A percentile compares a stretch with the other conserved stretches of the same genome.
These are phyloP conservation scores for Leptinotarsa defecta DNA, from an alignment of 1,140 invertebrate species.

Conservation along the genomic window DNA sequence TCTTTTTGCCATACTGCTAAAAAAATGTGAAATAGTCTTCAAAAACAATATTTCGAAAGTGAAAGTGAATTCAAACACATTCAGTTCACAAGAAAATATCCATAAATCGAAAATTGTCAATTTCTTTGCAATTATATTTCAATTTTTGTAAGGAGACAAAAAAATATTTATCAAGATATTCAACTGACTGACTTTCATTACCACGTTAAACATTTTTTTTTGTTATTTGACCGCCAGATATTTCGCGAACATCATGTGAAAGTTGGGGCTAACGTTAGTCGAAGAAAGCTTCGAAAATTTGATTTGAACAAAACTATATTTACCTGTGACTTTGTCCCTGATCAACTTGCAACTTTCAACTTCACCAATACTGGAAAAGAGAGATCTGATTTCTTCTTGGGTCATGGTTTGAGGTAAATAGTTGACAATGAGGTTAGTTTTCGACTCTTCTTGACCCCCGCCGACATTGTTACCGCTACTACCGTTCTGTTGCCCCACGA, in stretches of 20 bases:
- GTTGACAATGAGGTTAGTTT: slow-evolving; percentile 99
- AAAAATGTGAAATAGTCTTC: too few species aligned
- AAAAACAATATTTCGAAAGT: too few species aligned
- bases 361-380: slow-evolving; percentile 98
- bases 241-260: background rate
- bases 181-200: background rate
- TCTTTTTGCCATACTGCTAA: too few species aligned
- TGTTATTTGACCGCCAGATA: background rate
- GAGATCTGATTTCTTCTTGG: slow-evolving; percentile 95
- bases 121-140: background rate
- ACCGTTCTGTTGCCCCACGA: slow-evolving; percentile 70
- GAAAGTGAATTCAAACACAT: too few species aligned
- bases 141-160: background rate
- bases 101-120: too few species aligned
- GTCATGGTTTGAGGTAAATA: slow-evolving; percentile 99
- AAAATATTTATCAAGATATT: background rate
- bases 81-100: too few species aligned
- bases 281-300: background rate
- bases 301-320: slow-evolving; percentile 31
- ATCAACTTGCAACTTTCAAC: slow-evolving; percentile 99
- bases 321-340: slow-evolving; percentile 96
- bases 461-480: slow-evolving; percentile 70
- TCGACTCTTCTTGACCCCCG: slow-evolving; percentile 83
- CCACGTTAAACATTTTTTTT: background rate
- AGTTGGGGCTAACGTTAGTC: background rate